phyloP scores from a whole-genome alignment of 2,888 invertebrate species.

The Acrobasis repandana region DNA sequence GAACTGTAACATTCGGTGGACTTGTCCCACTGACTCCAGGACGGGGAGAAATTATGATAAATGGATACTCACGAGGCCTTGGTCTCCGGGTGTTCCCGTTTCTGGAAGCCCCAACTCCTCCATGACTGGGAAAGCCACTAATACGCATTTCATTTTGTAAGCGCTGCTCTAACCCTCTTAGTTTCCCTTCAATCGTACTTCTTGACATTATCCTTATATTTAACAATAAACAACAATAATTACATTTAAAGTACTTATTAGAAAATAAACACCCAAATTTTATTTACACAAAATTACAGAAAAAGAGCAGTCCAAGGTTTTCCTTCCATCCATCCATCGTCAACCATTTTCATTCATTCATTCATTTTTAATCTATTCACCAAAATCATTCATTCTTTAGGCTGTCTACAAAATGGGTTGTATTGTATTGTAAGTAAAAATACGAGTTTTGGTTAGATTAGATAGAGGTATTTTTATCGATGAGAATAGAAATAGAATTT shows the following conservation, averaged over 20 bases:
- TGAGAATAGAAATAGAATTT: no score
- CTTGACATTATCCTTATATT: conserved; percentile 84
- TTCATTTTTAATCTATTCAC: conserved; percentile 38
- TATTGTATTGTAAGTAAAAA: no score
- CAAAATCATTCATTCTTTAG: conserved; percentile 30
- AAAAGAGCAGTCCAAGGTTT: conserved; percentile 73
- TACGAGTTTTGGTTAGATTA: not conserved
- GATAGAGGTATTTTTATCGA: not conserved
- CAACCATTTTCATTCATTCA: conserved; percentile 54
- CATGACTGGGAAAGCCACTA: conserved; percentile 83
- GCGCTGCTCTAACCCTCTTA: conserved; percentile 91
- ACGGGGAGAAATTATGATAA: not conserved
- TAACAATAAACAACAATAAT: conserved; percentile 54
- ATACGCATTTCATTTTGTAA: conserved; percentile 85
- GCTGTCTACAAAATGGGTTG: not conserved
- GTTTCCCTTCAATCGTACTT: conserved; percentile 89
- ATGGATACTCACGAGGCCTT: conserved; percentile 83
- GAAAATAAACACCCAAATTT: conserved; percentile 59
- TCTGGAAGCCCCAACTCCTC: conserved; percentile 76
- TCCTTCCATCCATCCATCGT: conserved; percentile 67
- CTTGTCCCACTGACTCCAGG: not conserved
- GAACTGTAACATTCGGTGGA: not conserved
- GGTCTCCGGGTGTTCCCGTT: conserved; percentile 84
- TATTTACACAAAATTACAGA: conserved; percentile 73
- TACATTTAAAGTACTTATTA: conserved; percentile 67